Conservation (phyloP, 2,888 invertebrate species). For the Calliopum simillimum region DNA sequence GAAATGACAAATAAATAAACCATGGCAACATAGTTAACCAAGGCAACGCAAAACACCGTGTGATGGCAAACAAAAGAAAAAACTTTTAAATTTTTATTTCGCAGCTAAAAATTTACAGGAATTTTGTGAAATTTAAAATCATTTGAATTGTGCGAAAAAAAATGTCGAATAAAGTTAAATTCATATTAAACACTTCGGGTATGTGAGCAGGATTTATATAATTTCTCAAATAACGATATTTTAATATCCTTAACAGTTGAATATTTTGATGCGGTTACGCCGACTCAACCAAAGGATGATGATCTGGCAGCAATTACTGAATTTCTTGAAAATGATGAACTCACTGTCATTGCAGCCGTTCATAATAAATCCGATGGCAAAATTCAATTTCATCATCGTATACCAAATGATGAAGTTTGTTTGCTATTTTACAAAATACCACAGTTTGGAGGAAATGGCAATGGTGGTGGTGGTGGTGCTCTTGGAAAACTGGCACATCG, state of each 20-base stretch:
- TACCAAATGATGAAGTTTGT: slow-evolving; percentile 66
- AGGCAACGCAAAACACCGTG: slow-evolving; percentile 17
- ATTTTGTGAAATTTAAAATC: not conserved
- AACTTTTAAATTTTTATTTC: slow-evolving; percentile 1
- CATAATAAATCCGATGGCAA: slow-evolving; percentile 65
- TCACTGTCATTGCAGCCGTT: slow-evolving; percentile 67
- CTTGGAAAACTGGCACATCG: slow-evolving; percentile 25
- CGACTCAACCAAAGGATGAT: slow-evolving; percentile 59
- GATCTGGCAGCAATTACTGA: slow-evolving; percentile 66
- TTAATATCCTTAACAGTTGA: slow-evolving; percentile 54
- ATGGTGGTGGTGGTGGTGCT: slow-evolving; percentile 14
- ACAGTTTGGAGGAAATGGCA: slow-evolving; percentile 54
- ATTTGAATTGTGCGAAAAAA: slow-evolving; percentile 16
- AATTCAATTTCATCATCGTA: slow-evolving; percentile 67
- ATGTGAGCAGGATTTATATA: slow-evolving; percentile 39
- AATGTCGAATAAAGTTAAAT: slow-evolving; percentile 59
- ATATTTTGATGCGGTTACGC: slow-evolving; percentile 60
- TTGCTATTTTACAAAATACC: slow-evolving; percentile 68
- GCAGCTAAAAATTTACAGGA: not conserved
- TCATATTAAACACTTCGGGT: slow-evolving; percentile 67
- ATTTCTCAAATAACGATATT: not conserved
- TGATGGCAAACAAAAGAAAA: slow-evolving; percentile 30
- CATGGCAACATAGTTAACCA: slow-evolving; percentile 29
- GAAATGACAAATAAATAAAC: slow-evolving; percentile 1
- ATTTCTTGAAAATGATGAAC: slow-evolving; percentile 68